Conservation (phyloP, 2,113 vertebrate genomes). For the Oceanodroma tethys region DNA sequence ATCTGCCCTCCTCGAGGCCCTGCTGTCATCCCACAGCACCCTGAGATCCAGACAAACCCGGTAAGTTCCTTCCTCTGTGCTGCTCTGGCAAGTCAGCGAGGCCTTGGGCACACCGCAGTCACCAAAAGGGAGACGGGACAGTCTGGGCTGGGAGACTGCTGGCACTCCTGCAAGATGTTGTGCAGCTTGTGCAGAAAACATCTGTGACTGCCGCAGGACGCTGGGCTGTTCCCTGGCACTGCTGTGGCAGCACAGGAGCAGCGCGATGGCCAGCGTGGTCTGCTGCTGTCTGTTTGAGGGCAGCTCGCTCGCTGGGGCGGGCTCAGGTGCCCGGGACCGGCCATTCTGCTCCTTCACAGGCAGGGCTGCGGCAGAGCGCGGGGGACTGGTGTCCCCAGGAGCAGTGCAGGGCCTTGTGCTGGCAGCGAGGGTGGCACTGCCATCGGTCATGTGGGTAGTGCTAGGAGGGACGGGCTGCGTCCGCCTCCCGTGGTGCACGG, state of each 20-base stretch:
- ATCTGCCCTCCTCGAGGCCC: not conserved
- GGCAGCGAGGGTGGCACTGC: not conserved
- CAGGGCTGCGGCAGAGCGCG: not conserved
- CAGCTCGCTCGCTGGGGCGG: fast-evolving
- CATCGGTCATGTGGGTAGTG: fast-evolving
- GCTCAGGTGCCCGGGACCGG: fast-evolving
- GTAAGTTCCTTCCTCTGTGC: not conserved
- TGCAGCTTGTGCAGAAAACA: not conserved
- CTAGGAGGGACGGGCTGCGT: not conserved
- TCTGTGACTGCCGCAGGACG: fast-evolving
- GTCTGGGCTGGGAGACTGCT: not conserved
- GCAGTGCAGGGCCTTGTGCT: not conserved
- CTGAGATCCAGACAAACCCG: not conserved
- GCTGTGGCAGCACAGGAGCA: not conserved
- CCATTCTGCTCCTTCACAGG: fast-evolving
- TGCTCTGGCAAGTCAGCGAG: not conserved
- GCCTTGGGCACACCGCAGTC: not conserved
- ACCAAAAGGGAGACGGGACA: not conserved
- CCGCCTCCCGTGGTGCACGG: fast-evolving
- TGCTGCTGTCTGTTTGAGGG: not conserved
- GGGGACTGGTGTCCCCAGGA: fast-evolving
- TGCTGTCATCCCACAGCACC: not conserved
- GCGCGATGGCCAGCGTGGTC: not conserved
- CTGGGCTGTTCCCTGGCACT: not conserved
- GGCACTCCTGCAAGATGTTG: not conserved